Evolutionary conservation across 2,888 invertebrate genomes (phyloP).

Genomic region (Germaria angustata): DNA sequence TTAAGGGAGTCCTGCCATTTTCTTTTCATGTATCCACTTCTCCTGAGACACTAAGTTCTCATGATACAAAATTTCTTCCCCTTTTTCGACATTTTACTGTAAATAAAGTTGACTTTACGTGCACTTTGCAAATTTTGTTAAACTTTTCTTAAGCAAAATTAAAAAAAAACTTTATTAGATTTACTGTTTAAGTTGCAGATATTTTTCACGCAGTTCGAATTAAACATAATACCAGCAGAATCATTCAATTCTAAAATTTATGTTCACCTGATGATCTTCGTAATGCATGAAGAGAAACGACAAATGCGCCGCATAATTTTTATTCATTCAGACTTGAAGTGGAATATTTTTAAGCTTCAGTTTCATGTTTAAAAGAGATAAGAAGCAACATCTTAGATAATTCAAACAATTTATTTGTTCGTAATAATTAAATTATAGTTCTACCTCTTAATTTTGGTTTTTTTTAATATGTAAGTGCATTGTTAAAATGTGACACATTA

Average conservation of each 20-base stretch:
- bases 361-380: slow-evolving; percentile 48
- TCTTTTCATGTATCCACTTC: too few relatives aligned
- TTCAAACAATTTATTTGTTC: slow-evolving; percentile 27
- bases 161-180: too few relatives aligned
- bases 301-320: background rate
- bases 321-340: background rate
- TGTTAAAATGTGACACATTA: too few relatives aligned
- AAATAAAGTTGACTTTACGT: too few relatives aligned
- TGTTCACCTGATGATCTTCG: slow-evolving; percentile 15
- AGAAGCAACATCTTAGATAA: background rate
- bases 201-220: background rate
- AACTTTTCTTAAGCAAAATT: too few relatives aligned
- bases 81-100: background rate
- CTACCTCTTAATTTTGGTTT: background rate
- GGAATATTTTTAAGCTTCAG: slow-evolving; percentile 1
- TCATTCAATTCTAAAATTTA: slow-evolving; percentile 25
- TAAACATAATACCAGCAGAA: background rate
- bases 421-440: background rate
- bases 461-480: background rate
- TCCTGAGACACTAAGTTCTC: too few relatives aligned
- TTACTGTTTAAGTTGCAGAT: too few relatives aligned
- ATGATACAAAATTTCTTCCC: too few relatives aligned
- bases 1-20: too few relatives aligned
- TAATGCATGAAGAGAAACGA: background rate
- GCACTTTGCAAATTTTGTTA: too few relatives aligned